A percentile compares a stretch with the other conserved stretches of the same genome.
phyloP scores from a whole-genome alignment of 2,797 vertebrate species.

The Parauchenoglanis ngamensis region DNA sequence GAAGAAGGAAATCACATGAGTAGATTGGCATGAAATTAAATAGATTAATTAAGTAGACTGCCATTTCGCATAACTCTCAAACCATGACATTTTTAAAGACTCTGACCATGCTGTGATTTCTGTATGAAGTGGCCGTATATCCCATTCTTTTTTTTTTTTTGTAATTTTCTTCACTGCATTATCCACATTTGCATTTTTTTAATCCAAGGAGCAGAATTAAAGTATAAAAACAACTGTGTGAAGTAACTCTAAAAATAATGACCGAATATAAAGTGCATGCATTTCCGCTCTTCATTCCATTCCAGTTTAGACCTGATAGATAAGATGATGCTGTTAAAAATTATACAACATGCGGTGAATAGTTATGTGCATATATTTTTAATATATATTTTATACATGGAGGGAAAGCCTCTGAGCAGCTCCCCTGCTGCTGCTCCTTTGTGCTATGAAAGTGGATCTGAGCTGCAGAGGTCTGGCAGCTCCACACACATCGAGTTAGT shows the following conservation, averaged over 20 bases:
- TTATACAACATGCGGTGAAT: background rate
- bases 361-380: background rate
- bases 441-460: constrained; percentile 18
- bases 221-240: background rate
- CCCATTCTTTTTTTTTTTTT: background rate
- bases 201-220: background rate
- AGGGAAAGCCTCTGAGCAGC: background rate
- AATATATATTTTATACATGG: background rate
- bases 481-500: constrained; percentile 24
- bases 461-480: constrained; percentile 25
- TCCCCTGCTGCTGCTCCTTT: constrained; percentile 5
- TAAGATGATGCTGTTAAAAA: background rate
- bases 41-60: too few species aligned
- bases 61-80: background rate
- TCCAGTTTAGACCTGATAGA: background rate
- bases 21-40: background rate
- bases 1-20: background rate
- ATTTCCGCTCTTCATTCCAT: background rate
- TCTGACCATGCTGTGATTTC: constrained; percentile 1
- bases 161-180: background rate
- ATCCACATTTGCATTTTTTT: too few species aligned
- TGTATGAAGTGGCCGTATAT: background rate
- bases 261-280: background rate
- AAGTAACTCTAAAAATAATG: background rate
- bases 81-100: background rate